Evolutionary conservation across 2,888 invertebrate genomes (phyloP).

Genomic region (Drosophila mimica): DNA sequence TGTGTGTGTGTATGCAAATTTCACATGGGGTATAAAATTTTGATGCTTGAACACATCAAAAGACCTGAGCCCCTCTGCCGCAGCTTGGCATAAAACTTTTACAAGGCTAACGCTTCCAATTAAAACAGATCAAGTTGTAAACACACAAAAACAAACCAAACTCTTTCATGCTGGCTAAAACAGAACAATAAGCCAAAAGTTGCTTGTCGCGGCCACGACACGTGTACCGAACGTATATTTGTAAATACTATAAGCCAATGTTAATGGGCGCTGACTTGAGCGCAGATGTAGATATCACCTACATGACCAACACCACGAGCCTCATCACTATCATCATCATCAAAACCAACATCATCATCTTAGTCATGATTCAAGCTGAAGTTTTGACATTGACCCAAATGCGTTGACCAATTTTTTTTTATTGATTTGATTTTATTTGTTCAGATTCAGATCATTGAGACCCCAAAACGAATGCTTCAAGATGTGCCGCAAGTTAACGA

Average conservation of each 20-base stretch:
- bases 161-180: constrained; percentile 40
- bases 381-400: constrained; percentile 81
- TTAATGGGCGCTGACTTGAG: constrained; percentile 22
- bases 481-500: constrained; percentile 27
- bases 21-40: constrained; percentile 21
- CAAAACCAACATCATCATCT: neutral
- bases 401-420: constrained; percentile 59
- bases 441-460: constrained; percentile 40
- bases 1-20: constrained; percentile 23
- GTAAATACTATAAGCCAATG: constrained; percentile 32
- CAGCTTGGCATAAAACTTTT: constrained; percentile 44
- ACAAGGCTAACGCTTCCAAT: constrained; percentile 51
- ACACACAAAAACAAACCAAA: neutral
- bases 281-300: constrained; percentile 18
- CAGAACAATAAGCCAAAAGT: constrained; percentile 37
- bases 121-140: constrained; percentile 46
- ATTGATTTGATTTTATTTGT: constrained; percentile 63
- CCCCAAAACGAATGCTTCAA: constrained; percentile 29
- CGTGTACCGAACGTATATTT: constrained; percentile 13
- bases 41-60: constrained; percentile 60
- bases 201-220: constrained; percentile 20
- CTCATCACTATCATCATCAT: constrained; percentile 10
- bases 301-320: constrained; percentile 4
- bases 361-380: constrained; percentile 30
- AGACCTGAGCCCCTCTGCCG: constrained; percentile 39